These are phyloP conservation scores for Phaethornis superciliosus DNA, from an alignment of 2,113 vertebrate species.

Conservation along the genomic window DNA sequence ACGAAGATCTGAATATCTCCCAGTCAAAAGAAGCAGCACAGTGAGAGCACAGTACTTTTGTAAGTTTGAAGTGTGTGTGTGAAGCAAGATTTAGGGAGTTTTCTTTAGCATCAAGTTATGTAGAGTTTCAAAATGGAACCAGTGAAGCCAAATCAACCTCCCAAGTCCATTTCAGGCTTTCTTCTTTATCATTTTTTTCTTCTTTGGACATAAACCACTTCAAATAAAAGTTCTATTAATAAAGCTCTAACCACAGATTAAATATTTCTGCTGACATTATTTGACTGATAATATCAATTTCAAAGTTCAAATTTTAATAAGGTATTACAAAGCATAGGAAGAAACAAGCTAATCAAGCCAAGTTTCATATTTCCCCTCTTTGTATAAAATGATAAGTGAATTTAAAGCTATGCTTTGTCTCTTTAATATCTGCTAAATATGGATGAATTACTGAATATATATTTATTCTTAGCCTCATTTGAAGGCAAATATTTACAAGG, in stretches of 20 bases:
- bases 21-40: neutral
- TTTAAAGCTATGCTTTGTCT: conserved; percentile 82
- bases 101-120: neutral
- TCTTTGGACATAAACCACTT: conserved; percentile 68
- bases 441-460: conserved; percentile 85
- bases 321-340: conserved; percentile 79
- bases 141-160: conserved; percentile 41
- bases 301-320: conserved; percentile 85
- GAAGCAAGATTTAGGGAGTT: neutral
- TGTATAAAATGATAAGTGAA: conserved; percentile 83
- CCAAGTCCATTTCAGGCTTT: conserved; percentile 39
- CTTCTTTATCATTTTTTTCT: conserved; percentile 11
- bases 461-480: conserved; percentile 85
- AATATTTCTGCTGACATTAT: conserved; percentile 82
- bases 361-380: conserved; percentile 75
- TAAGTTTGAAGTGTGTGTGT: neutral
- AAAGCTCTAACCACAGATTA: conserved; percentile 79
- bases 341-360: conserved; percentile 81
- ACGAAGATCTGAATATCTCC: neutral
- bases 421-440: conserved; percentile 85
- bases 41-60: neutral
- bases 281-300: conserved; percentile 82
- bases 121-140: conserved; percentile 35
- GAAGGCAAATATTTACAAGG: conserved; percentile 85
- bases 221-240: conserved; percentile 78